Evolutionary conservation across 2,113 vertebrate species (phyloP).

Genomic region (Oenanthe oenanthe): DNA sequence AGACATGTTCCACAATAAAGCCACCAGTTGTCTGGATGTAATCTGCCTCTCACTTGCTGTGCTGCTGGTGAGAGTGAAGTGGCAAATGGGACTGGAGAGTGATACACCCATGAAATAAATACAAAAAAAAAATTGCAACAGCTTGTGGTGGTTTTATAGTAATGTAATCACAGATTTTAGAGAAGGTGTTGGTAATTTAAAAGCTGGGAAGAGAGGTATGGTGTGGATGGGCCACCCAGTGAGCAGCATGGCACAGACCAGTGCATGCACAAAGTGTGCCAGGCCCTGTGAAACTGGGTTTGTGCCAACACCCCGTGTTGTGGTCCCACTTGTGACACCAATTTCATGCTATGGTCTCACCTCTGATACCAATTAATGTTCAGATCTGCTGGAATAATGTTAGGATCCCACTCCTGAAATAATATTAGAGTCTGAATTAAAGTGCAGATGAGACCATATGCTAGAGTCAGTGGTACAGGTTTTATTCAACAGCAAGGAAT

Average conservation of each 20-base stretch:
- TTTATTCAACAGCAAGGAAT: background rate
- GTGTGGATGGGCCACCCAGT: too few species aligned
- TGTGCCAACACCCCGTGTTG: rapidly evolving
- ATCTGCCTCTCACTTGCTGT: background rate
- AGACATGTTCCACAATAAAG: background rate
- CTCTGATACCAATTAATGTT: background rate
- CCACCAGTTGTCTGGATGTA: background rate
- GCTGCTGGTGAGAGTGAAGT: background rate
- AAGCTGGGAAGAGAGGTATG: background rate
- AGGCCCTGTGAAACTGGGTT: background rate
- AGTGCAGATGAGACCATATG: rapidly evolving
- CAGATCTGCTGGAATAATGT: background rate
- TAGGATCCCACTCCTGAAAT: background rate
- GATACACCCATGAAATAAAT: background rate
- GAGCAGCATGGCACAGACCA: rapidly evolving
- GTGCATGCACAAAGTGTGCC: background rate
- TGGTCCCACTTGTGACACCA: background rate
- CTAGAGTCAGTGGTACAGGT: background rate
- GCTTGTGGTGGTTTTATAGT: background rate
- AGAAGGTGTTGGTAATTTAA: background rate
- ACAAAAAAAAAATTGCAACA: background rate
- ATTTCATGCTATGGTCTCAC: background rate
- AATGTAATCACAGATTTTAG: background rate
- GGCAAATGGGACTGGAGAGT: rapidly evolving
- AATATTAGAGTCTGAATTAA: background rate